phyloP scores from a whole-genome alignment of 2,113 vertebrate species.

The Sula dactylatra region DNA sequence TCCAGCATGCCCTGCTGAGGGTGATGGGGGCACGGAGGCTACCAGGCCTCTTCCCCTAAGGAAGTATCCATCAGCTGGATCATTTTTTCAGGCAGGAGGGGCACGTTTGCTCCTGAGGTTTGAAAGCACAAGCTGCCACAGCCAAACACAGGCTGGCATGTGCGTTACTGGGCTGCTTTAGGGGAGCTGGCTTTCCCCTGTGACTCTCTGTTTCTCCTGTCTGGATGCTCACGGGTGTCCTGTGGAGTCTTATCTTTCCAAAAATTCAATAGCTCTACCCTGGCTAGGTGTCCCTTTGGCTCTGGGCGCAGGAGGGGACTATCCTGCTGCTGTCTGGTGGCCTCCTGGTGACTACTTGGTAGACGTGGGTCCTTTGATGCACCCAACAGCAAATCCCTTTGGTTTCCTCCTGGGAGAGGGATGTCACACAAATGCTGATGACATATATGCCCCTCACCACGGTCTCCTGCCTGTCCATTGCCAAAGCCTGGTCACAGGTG shows the following conservation, averaged over 20 bases:
- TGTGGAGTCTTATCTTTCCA: not conserved
- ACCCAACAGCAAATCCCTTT: not conserved
- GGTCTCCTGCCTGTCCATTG: not conserved
- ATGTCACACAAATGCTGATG: not conserved
- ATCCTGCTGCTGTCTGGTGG: not conserved
- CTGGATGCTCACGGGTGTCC: not conserved
- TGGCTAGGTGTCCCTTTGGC: not conserved
- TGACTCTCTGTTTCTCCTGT: not conserved
- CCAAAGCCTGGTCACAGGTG: not conserved
- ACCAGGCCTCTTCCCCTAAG: not conserved
- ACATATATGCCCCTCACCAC: not conserved
- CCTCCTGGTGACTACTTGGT: not conserved
- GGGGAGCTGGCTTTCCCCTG: not conserved
- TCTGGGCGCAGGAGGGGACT: not conserved
- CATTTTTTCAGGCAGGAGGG: not conserved
- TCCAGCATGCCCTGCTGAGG: not conserved
- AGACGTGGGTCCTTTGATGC: not conserved
- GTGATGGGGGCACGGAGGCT: not conserved
- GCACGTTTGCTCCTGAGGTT: not conserved
- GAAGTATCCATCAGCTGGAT: not conserved
- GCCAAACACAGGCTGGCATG: fast-evolving
- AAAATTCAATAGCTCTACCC: not conserved
- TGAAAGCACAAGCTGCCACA: not conserved
- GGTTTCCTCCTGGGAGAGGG: not conserved
- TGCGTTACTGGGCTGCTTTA: not conserved